Base-by-base conservation (phyloP, 1,140 invertebrate genomes). In the Colletes gigas region DNA sequence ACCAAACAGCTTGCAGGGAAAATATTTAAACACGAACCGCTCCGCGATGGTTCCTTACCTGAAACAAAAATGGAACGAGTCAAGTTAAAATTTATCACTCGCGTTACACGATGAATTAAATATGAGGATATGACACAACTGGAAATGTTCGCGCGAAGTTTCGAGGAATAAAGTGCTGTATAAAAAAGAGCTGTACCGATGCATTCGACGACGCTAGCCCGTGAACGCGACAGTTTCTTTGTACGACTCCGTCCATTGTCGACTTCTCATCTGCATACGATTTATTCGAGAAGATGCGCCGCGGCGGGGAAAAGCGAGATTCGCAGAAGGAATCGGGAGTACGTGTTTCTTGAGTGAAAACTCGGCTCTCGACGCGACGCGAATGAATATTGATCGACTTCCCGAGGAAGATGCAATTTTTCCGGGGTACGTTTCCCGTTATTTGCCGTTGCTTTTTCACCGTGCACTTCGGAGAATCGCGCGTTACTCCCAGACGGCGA, bases 341-440 rank as follows among this genome's bases (percentile, higher is more conserved):
- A 72, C 76, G 68, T 39, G 68, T 78, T 72, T 12, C 68, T 65
- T 65, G 76, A 78, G 69, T 72, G 76, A 62, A 78, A 72, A 72
- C 19, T 52, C 14, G 6, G 47, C 30, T 41, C 60, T 60, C 44
- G 41, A 10, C 50, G 2, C 54, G 30, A 75, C n/a, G 44, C 44
- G 72, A 67, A 80, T 75, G 78, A 80, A 80, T 80, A 75, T 75
- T 80, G 78, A 74, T 74, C 78, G 78, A 67, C 54, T 55, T 19
- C 19, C 14, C 60, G n/a, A 15, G 44, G 39, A 54, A 47, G 63
- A 80, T 67, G 78, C 71, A 74, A 75, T 80, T 80, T 67, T 67
- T 60, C 78, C 6, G 54, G 54, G 41, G 59, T 74, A 60, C 60
- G 21, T 74, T 80, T 74, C 70, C 17, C 71, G 17, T 66, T 54